Percentiles rank a stretch among this genome's conserved stretches.
These are phyloP conservation scores for Cephalopterus ornatus DNA, from an alignment of 2,113 vertebrate species.

Conservation along the genomic window DNA sequence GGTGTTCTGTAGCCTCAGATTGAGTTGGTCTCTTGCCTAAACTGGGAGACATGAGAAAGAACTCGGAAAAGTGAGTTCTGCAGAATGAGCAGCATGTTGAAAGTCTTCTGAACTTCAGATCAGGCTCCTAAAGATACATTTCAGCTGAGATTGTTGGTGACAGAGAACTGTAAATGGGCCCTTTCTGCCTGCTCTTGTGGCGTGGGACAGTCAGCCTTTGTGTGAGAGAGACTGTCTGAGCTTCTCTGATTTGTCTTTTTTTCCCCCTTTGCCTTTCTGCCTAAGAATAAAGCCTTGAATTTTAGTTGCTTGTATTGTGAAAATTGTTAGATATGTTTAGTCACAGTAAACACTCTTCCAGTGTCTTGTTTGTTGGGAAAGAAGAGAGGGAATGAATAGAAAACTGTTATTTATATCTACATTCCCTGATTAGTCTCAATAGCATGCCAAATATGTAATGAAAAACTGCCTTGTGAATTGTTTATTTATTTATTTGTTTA, in stretches of 20 bases:
- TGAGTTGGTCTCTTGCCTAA: background rate
- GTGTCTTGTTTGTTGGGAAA: background rate
- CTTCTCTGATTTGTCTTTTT: background rate
- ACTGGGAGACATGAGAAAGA: background rate
- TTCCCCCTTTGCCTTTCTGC: background rate
- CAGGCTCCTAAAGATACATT: background rate
- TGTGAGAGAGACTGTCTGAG: background rate
- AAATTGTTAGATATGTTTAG: background rate
- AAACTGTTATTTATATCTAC: background rate
- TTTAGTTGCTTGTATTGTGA: background rate
- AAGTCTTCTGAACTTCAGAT: background rate
- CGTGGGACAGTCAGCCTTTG: constrained; percentile 13
- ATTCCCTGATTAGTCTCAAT: background rate
- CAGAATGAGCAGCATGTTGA: background rate
- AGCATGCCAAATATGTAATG: constrained; percentile 16
- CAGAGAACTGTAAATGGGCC: constrained; percentile 31
- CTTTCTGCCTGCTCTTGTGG: background rate
- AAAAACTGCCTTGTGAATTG: constrained; percentile 39
- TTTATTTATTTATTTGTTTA: background rate
- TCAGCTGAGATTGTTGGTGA: constrained; percentile 25
- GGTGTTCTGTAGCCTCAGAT: background rate
- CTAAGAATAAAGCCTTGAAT: background rate
- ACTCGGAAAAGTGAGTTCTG: background rate
- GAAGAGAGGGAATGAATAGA: background rate
- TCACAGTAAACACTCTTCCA: background rate